These are phyloP conservation scores for Steinernema khuongi DNA, from an alignment of 1,140 invertebrate genomes.

Conservation along the genomic window DNA sequence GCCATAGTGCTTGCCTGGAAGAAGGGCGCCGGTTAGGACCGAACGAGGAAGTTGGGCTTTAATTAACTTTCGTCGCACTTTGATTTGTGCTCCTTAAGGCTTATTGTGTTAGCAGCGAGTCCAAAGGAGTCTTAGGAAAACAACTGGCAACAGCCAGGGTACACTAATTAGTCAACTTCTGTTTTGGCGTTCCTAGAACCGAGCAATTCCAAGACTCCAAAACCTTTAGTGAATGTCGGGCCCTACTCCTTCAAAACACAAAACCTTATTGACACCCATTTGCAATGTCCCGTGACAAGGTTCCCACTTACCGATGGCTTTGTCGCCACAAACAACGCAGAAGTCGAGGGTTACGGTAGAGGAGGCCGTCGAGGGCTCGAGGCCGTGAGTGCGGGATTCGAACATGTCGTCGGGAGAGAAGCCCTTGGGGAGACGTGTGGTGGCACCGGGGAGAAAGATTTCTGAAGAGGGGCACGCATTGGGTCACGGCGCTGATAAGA, in stretches of 20 bases:
- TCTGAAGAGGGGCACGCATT: slow-evolving; percentile 7
- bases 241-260: no score
- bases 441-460: not conserved
- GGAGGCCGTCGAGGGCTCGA: not conserved
- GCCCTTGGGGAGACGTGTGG: not conserved
- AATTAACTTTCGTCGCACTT: not conserved
- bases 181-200: no score
- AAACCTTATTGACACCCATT: no score
- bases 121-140: not conserved
- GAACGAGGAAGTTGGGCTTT: not conserved
- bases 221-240: no score
- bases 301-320: not conserved
- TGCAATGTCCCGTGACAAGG: no score
- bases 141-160: no score
- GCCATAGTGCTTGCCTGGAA: not conserved
- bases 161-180: no score
- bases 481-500: not conserved
- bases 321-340: slow-evolving; percentile 4
- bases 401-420: not conserved
- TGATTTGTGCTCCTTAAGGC: not conserved
- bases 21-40: not conserved
- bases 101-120: not conserved
- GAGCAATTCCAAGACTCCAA: no score
- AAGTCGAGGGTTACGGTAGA: slow-evolving; percentile 14
- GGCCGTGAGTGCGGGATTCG: not conserved